Evolutionary conservation across 1,140 invertebrate genomes (phyloP), one percentile per base, ranked within the genome.

Genomic region (Lethrus apterus): DNA sequence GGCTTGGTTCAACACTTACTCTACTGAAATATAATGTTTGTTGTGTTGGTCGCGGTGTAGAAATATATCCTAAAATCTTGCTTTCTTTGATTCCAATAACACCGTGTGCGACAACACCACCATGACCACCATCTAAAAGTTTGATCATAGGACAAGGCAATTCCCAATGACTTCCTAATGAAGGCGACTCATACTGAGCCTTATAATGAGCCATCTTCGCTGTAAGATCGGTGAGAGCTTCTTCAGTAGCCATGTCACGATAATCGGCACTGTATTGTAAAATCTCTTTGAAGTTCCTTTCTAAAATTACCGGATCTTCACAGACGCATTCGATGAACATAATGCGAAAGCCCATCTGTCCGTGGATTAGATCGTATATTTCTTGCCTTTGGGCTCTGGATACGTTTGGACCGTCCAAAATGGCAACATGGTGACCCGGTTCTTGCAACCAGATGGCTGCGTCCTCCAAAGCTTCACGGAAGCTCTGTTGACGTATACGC

Each of bases 251-350:
- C 80, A 89, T 86, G 5, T 79, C 78, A 30, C 74, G 74, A 64
- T 96, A 96, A 64, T 96, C 93, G 1, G 87, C 86, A 55, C 86
- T 92, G 67, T 88, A 84, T n/a, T 86, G 77, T 50, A 94, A 80
- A 21, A 94, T 93, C 68, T 93, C 91, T 62, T 77, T 73, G 50
- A 93, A 91, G 69, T 94, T 94, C 15, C 79, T 78, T 57, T 93
- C 84, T 45, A 95, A 76, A 2, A 92, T 75, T 2, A 73, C 68
- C 7, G 82, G 77, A 67, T 94, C 86, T 54, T 92, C 82, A 69
- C 92, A 94, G 31, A 94, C 77, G 59, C 87, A 91, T 69, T 96
- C 93, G 40, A 97, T 81, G 70, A 95, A 96, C 54, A 97, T 82
- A 21, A 95, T 78, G 51, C 89, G 84, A 66, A 87, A 91, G 24